A percentile compares a stretch with the other conserved stretches of the same genome.
These are phyloP conservation scores for Ferdinandea cuprea DNA, from an alignment of 2,888 invertebrate species.

Conservation along the genomic window DNA sequence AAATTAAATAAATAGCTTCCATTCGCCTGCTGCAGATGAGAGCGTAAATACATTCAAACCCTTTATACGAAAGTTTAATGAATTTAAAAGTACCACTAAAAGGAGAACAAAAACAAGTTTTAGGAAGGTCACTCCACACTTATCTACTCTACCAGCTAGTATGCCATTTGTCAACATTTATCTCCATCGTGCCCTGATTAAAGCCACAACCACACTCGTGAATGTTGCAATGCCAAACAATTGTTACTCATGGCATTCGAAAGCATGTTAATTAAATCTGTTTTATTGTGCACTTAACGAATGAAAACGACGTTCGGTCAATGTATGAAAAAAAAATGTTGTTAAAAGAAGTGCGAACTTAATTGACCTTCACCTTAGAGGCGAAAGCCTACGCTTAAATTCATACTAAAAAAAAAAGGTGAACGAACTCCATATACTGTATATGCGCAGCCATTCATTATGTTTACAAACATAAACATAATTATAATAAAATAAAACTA, in stretches of 20 bases:
- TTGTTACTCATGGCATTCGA: not conserved
- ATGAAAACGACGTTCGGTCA: conserved; percentile 16
- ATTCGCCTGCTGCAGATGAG: too few relatives aligned
- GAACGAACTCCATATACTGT: conserved; percentile 16
- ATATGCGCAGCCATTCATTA: not conserved
- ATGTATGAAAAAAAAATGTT: not conserved
- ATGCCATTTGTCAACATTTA: not conserved
- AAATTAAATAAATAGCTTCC: too few relatives aligned
- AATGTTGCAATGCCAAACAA: not conserved
- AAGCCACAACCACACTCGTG: not conserved
- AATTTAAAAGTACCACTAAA: not conserved
- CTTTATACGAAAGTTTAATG: not conserved
- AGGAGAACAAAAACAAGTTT: not conserved
- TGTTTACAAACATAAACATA: conserved; percentile 9
- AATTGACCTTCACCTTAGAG: conserved; percentile 13
- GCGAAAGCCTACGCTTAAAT: not conserved
- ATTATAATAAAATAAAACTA: not conserved
- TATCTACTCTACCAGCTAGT: not conserved
- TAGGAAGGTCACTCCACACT: not conserved
- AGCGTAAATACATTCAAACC: not conserved
- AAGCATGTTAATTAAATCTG: not conserved
- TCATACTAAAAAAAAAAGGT: conserved; percentile 9
- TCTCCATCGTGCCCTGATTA: not conserved
- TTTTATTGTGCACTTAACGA: conserved; percentile 20
- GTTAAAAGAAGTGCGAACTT: not conserved